A percentile compares a stretch with the other conserved stretches of the same genome.
These are phyloP conservation scores for Todus mexicanus DNA, from an alignment of 2,797 vertebrate species.

Conservation along the genomic window DNA sequence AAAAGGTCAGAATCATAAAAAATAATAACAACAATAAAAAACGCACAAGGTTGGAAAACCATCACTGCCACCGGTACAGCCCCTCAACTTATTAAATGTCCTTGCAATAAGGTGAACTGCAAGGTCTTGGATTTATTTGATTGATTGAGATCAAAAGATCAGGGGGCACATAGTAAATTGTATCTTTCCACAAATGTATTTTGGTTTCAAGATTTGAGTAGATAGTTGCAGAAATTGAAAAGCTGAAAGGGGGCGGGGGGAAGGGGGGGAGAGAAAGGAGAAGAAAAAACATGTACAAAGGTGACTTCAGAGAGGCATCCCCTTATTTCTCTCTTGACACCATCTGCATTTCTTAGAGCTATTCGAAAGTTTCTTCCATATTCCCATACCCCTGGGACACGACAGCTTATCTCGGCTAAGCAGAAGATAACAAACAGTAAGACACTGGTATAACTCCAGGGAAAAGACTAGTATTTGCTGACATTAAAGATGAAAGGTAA, in stretches of 20 bases:
- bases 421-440: conserved; percentile 1
- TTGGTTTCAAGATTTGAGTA: conserved; percentile 32
- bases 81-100: neutral
- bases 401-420: conserved; percentile 31
- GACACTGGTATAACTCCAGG: neutral
- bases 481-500: neutral
- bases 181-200: neutral
- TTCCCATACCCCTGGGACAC: neutral
- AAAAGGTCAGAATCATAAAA: conserved; percentile 29
- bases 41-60: neutral
- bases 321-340: neutral
- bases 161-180: neutral
- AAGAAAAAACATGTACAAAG: neutral
- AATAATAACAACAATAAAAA: neutral
- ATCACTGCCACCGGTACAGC: neutral
- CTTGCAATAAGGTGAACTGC: conserved; percentile 37
- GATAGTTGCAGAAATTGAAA: neutral
- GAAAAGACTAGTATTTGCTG: neutral
- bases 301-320: conserved; percentile 21
- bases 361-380: neutral
- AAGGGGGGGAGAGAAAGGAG: too few relatives aligned
- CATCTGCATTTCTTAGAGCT: neutral
- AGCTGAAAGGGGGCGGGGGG: too few relatives aligned
- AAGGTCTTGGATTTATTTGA: conserved; percentile 38
- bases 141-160: conserved; percentile 44